phyloP scores from a whole-genome alignment of 2,888 invertebrate species.

The Ferrisia virgata region DNA sequence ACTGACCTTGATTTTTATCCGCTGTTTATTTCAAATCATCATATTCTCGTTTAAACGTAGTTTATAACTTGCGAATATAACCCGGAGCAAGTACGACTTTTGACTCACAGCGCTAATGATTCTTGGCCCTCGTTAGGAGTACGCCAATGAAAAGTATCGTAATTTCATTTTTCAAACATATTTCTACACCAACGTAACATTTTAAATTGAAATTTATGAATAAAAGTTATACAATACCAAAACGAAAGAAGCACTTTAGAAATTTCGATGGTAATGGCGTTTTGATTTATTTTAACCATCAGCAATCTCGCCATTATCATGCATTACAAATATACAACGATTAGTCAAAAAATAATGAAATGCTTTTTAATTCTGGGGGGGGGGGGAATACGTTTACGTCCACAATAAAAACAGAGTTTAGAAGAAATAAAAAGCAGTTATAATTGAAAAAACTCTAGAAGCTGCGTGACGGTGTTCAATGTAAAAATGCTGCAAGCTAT shows the following conservation, averaged over 20 bases:
- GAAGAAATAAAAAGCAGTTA: background rate
- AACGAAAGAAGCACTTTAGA: background rate
- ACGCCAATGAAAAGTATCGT: background rate
- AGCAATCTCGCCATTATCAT: background rate
- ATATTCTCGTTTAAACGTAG: too few species aligned
- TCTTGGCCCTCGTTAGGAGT: background rate
- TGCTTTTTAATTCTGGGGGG: background rate
- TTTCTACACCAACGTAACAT: background rate
- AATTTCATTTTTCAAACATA: background rate
- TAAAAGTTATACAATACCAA: background rate
- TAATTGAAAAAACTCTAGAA: background rate
- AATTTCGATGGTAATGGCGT: background rate
- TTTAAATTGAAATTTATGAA: conserved; percentile 7
- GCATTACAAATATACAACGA: background rate
- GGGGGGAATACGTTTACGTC: too few species aligned
- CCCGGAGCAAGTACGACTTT: background rate
- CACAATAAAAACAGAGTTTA: background rate
- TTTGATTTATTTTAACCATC: conserved; percentile 2
- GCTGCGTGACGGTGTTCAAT: background rate
- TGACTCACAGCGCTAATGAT: background rate
- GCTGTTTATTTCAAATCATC: too few species aligned
- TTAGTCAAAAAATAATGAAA: background rate
- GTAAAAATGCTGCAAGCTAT: background rate
- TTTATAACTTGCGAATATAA: too few species aligned
- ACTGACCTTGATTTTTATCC: too few species aligned